phyloP scores from a whole-genome alignment of 2,113 vertebrate genomes.

The Astatoreochromis straeleni region DNA sequence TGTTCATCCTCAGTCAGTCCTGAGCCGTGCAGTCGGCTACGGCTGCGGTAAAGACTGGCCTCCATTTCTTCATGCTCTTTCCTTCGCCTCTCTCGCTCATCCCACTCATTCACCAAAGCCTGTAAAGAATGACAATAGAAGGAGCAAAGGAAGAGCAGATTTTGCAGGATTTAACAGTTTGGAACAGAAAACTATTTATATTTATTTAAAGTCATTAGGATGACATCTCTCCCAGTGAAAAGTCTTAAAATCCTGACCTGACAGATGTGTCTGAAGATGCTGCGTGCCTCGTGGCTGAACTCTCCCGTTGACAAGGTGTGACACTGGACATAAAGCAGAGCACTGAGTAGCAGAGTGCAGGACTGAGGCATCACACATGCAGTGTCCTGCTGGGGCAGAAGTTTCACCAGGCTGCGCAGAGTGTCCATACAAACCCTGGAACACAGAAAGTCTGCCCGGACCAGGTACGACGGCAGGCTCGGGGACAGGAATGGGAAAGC shows the following conservation, averaged over 20 bases:
- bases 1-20: slow-evolving; percentile 80
- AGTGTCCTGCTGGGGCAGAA: slow-evolving; percentile 54
- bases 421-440: slow-evolving; percentile 78
- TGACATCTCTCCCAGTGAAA: neutral
- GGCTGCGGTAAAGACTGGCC: slow-evolving; percentile 80
- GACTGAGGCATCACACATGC: slow-evolving; percentile 57
- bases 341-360: slow-evolving; percentile 79
- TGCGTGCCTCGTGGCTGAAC: slow-evolving; percentile 73
- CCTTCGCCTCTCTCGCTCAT: slow-evolving; percentile 80
- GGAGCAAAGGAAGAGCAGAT: neutral
- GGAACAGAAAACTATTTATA: neutral
- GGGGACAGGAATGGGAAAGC: slow-evolving; percentile 77
- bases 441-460: slow-evolving; percentile 84
- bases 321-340: slow-evolving; percentile 82
- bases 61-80: slow-evolving; percentile 78
- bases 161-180: neutral
- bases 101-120: slow-evolving; percentile 86
- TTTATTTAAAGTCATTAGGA: neutral
- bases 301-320: slow-evolving; percentile 78
- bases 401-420: slow-evolving; percentile 74
- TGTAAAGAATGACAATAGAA: neutral
- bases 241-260: slow-evolving; percentile 68
- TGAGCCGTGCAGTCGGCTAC: slow-evolving; percentile 71
- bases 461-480: slow-evolving; percentile 76
- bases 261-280: slow-evolving; percentile 89